Evolutionary conservation across 1,140 invertebrate genomes (phyloP).

Genomic region (Bombus turneri): DNA sequence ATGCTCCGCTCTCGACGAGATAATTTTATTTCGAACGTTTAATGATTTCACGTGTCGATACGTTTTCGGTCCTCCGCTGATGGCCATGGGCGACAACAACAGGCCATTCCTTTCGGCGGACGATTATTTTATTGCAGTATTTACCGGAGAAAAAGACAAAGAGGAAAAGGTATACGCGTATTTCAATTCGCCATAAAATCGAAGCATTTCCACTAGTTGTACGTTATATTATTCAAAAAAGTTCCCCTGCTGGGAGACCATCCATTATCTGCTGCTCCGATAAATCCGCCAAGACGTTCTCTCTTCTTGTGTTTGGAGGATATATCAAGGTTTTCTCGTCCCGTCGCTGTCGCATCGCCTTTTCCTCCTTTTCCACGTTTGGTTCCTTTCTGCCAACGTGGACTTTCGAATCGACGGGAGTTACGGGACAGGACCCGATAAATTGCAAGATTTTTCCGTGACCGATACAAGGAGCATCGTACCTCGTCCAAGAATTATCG

Average conservation of each 20-base stretch:
- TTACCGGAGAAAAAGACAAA: too few relatives aligned
- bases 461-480: background rate
- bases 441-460: constrained; percentile 62
- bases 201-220: constrained; percentile 15
- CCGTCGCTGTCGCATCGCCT: constrained; percentile 52
- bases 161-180: background rate
- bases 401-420: constrained; percentile 66
- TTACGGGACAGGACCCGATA: constrained; percentile 56
- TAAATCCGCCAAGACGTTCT: constrained; percentile 76
- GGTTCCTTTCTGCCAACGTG: constrained; percentile 49
- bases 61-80: background rate
- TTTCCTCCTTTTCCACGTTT: constrained; percentile 56
- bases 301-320: constrained; percentile 78
- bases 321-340: constrained; percentile 78
- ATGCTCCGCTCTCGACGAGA: background rate
- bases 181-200: constrained; percentile 9
- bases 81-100: background rate
- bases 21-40: constrained; percentile 34
- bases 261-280: constrained; percentile 78
- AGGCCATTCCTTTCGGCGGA: background rate
- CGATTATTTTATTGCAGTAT: constrained; percentile 20
- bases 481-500: background rate
- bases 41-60: constrained; percentile 35
- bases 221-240: constrained; percentile 76
- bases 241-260: constrained; percentile 67